These are phyloP conservation scores for Neogobius melanostomus DNA, from an alignment of 2,113 vertebrate species.

Conservation along the genomic window DNA sequence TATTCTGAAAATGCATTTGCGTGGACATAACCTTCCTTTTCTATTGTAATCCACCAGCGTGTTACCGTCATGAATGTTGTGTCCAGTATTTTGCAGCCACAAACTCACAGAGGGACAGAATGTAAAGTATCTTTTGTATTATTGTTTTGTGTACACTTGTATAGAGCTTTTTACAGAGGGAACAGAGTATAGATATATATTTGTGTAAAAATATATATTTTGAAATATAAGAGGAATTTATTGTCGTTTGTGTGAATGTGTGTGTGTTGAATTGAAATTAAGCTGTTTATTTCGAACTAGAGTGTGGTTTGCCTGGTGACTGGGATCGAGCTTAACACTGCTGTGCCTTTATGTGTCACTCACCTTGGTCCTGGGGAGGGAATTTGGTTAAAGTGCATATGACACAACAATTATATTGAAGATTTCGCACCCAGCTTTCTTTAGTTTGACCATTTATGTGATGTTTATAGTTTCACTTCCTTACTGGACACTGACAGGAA, in stretches of 20 bases:
- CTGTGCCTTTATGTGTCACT: no score
- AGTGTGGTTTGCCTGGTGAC: no score
- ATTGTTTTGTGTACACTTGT: conserved; percentile 67
- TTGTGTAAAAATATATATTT: conserved; percentile 80
- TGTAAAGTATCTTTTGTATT: conserved; percentile 57
- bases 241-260: conserved; percentile 52
- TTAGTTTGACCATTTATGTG: no score
- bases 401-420: no score
- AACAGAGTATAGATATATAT: conserved; percentile 73
- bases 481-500: no score
- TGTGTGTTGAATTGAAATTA: neutral
- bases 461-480: no score
- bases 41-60: neutral
- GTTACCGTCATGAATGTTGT: conserved; percentile 4
- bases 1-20: neutral
- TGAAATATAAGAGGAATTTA: conserved; percentile 74
- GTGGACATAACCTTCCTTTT: neutral
- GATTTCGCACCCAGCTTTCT: no score
- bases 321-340: no score
- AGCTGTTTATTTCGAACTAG: neutral
- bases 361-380: no score
- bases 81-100: conserved; percentile 2
- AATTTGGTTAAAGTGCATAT: no score
- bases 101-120: conserved; percentile 50
- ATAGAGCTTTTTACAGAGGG: conserved; percentile 71